These are phyloP conservation scores for Phthorimaea operculella DNA, from an alignment of 1,140 invertebrate genomes.

Conservation along the genomic window DNA sequence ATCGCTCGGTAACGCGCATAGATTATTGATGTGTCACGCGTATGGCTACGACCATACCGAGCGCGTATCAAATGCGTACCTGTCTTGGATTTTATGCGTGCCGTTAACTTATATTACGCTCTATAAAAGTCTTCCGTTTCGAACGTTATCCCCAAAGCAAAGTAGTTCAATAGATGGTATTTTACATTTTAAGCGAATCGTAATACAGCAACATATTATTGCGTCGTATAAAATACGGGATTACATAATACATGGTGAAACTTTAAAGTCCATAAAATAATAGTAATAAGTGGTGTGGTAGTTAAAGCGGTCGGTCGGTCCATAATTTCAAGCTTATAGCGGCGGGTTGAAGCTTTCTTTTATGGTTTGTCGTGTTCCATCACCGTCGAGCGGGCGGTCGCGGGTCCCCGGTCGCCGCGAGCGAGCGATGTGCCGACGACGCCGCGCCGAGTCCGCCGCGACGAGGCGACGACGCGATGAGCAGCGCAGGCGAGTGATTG, in stretches of 20 bases:
- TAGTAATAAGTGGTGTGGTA: too few species aligned
- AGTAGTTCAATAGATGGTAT: conserved; percentile 10
- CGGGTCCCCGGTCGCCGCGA: too few species aligned
- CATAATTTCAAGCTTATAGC: neutral
- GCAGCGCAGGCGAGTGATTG: conserved; percentile 20
- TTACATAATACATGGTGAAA: too few species aligned
- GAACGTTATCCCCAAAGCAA: conserved; percentile 25
- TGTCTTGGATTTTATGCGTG: conserved; percentile 36
- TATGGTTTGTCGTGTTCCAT: conserved; percentile 1
- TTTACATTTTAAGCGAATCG: too few species aligned
- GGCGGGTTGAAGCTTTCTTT: neutral
- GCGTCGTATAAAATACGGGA: too few species aligned
- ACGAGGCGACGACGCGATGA: too few species aligned
- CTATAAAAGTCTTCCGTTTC: conserved; percentile 40
- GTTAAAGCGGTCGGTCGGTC: neutral
- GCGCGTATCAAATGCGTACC: conserved; percentile 18
- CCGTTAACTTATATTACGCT: conserved; percentile 43
- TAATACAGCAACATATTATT: too few species aligned
- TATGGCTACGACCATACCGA: neutral
- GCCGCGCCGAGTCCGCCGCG: too few species aligned
- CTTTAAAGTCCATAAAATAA: too few species aligned
- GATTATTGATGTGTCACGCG: neutral
- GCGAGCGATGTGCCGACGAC: too few species aligned
- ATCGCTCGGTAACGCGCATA: neutral
- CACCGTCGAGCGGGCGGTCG: neutral